Conservation (phyloP, 2,113 vertebrate species). For the Penelope pileata region DNA sequence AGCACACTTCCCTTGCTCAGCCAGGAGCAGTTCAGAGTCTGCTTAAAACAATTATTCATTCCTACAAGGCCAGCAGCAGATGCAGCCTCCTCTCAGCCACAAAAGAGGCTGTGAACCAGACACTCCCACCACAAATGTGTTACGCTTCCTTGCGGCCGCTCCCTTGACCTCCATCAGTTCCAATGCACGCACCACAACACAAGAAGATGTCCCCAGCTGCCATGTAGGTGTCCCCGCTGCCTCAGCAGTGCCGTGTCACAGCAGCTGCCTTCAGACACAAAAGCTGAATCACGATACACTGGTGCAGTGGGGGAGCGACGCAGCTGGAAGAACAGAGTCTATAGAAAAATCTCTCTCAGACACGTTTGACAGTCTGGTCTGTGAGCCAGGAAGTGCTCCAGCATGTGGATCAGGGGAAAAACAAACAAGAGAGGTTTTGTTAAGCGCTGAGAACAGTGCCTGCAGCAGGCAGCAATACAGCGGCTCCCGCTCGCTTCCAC, state of each 20-base stretch:
- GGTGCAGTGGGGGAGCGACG: background rate
- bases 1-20: background rate
- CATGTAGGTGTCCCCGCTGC: background rate
- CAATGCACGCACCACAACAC: background rate
- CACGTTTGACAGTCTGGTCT: background rate
- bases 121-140: background rate
- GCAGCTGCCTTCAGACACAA: background rate
- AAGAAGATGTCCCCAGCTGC: background rate
- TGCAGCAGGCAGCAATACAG: background rate
- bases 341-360: background rate
- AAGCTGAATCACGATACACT: background rate
- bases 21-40: background rate
- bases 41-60: background rate
- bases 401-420: background rate
- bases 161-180: background rate
- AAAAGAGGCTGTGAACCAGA: background rate
- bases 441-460: background rate
- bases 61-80: background rate
- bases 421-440: background rate
- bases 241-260: background rate
- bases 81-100: background rate
- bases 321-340: background rate
- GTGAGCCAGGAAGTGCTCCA: background rate
- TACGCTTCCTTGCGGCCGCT: background rate
- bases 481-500: background rate